Percentiles rank a stretch among this genome's conserved stretches.
Conservation (phyloP, 2,888 invertebrate genomes). For the Lepidocyrtinus sp. region DNA sequence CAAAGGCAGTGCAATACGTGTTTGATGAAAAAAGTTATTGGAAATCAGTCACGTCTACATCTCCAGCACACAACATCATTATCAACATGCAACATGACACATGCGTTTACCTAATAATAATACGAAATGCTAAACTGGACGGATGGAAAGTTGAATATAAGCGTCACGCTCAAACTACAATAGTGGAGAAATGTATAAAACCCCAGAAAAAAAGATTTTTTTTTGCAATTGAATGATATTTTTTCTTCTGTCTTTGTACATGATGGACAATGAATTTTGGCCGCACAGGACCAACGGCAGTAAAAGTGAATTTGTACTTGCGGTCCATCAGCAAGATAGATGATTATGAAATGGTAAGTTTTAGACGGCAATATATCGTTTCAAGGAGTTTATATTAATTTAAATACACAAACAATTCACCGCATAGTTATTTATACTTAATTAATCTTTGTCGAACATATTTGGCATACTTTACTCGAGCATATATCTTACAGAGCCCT, state of each 20-base stretch:
- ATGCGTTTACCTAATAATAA: too few relatives aligned
- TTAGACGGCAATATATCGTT: not conserved
- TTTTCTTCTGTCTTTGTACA: conserved; percentile 53
- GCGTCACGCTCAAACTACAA: too few relatives aligned
- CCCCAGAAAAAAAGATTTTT: too few relatives aligned
- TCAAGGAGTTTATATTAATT: conserved; percentile 2
- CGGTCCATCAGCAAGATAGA: conserved; percentile 99
- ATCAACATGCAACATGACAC: conserved; percentile 16
- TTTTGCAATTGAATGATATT: conserved; percentile 55
- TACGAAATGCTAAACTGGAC: too few relatives aligned
- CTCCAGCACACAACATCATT: conserved; percentile 1
- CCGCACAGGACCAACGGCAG: conserved; percentile 74
- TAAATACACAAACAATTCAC: too few relatives aligned
- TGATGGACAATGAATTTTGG: conserved; percentile 63
- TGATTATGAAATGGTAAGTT: conserved; percentile 93
- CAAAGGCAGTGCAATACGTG: conserved; percentile 13
- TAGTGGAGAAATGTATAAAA: too few relatives aligned
- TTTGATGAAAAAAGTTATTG: conserved; percentile 5
- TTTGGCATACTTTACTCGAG: too few relatives aligned
- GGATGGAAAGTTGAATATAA: too few relatives aligned
- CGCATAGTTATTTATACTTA: too few relatives aligned
- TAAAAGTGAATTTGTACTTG: conserved; percentile 95
- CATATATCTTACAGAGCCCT: too few relatives aligned
- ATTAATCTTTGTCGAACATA: too few relatives aligned
- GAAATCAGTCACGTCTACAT: conserved; percentile 7